Conservation (phyloP, 1,140 invertebrate genomes). For the Arion vulgaris region DNA sequence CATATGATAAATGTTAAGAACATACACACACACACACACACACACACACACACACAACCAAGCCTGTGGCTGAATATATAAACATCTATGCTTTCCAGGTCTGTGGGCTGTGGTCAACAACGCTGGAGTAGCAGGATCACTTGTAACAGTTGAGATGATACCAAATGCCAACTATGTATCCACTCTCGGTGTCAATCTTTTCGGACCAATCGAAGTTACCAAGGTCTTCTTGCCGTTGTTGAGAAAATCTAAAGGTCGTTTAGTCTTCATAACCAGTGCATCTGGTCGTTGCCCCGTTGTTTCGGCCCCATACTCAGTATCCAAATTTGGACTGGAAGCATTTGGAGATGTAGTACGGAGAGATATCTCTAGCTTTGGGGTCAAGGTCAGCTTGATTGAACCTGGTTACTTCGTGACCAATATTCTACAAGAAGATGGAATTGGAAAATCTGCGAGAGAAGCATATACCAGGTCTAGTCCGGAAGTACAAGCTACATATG, state of each 20-base stretch:
- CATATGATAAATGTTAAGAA: too few relatives aligned
- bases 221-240: slow-evolving; percentile 81
- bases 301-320: slow-evolving; percentile 82
- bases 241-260: slow-evolving; percentile 77
- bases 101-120: too few relatives aligned
- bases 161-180: slow-evolving; percentile 72
- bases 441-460: too few relatives aligned
- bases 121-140: slow-evolving; percentile 87
- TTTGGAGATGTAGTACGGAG: slow-evolving; percentile 61
- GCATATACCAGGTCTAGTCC: too few relatives aligned
- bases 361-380: slow-evolving; percentile 68
- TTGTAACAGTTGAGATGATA: slow-evolving; percentile 89
- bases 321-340: slow-evolving; percentile 82
- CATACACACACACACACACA: too few relatives aligned
- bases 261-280: slow-evolving; percentile 86
- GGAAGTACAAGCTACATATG: too few relatives aligned
- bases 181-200: slow-evolving; percentile 83
- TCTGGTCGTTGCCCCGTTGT: slow-evolving; percentile 82
- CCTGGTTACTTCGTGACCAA: slow-evolving; percentile 64
- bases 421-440: neutral
- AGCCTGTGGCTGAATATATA: too few relatives aligned
- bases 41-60: too few relatives aligned
- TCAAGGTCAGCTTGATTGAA: slow-evolving; percentile 63
- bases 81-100: too few relatives aligned
- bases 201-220: slow-evolving; percentile 85